Evolutionary conservation across 1,140 invertebrate species (phyloP), one percentile per base, ranked within the genome.

Genomic region (Conus ventricosus): DNA sequence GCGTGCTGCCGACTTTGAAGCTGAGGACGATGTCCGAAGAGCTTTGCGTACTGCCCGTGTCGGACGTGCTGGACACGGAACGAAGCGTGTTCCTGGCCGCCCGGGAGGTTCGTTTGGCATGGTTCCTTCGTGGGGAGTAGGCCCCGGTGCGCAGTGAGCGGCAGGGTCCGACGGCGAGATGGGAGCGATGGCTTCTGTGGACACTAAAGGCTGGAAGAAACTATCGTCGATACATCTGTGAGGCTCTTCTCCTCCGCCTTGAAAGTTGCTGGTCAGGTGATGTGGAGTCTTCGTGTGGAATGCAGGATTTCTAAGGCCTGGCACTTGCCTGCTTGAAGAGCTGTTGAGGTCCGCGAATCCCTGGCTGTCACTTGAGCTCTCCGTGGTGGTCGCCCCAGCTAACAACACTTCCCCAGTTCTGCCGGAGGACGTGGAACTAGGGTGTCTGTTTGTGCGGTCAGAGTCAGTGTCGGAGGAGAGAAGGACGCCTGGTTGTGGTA

Each of bases 21-120:
- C 87, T 88, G 39, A 93, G 87, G 7, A 89, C 90, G 27, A 93
- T 92, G 81, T 93, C 92, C 5, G 92, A 93, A 0, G 92, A 83
- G 54, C 91, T 91, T 84, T 90, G 91, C 0, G 90, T 90, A 55
- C 91, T 91, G 15, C 90, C 89, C 0, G 85, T 80, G n/a, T 92
- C 91, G 0, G 90, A 91, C 76, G 71, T 27, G 85, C 25, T 78
- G 23, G 75, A 87, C 53, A 87, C 25, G 39, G 85, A 87, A n/a
- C 85, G 82, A 11, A 84, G 20, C n/a, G 82, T 23, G 54, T 17
- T 54, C 10, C 82, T 71, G 57, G 57, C 57, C 8, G 57, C 8
- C 57, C 1, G 8, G 15, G 67, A 20, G 23, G 11, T 11, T 11
- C 6, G 67, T 6, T 71, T 11, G 67, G 67, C 11, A 4, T 71